Percentiles rank a stretch among this genome's conserved stretches.
These are phyloP conservation scores for Chanos chanos DNA, from an alignment of 2,797 vertebrate species.

Conservation along the genomic window DNA sequence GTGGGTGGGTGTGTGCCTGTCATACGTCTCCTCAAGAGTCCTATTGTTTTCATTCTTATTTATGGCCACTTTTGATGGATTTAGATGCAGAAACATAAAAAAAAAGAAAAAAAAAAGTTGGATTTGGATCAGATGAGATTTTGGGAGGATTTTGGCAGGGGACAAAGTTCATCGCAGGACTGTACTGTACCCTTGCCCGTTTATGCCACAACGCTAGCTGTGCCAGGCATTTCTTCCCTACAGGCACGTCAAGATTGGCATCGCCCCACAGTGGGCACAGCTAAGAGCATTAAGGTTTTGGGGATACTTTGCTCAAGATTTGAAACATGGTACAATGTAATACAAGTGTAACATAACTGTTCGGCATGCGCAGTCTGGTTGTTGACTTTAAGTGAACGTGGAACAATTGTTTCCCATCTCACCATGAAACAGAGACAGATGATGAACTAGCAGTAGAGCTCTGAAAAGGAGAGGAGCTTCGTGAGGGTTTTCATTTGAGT, in stretches of 20 bases:
- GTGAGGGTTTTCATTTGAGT: too few relatives aligned
- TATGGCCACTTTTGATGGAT: too few relatives aligned
- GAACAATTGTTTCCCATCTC: background rate
- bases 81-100: too few relatives aligned
- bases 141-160: too few relatives aligned
- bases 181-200: background rate
- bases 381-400: background rate
- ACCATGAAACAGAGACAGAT: background rate
- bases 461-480: too few relatives aligned
- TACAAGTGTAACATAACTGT: conserved; percentile 6
- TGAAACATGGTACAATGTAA: background rate
- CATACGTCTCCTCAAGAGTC: too few relatives aligned
- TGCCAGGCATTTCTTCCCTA: conserved; percentile 18
- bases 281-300: conserved; percentile 25
- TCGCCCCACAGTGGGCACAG: conserved; percentile 3
- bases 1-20: too few relatives aligned
- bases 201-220: conserved; percentile 2
- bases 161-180: conserved; percentile 16
- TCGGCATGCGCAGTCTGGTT: background rate
- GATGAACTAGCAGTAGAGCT: too few relatives aligned
- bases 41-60: too few relatives aligned
- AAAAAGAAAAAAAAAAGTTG: too few relatives aligned
- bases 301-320: conserved; percentile 20
- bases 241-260: conserved; percentile 19
- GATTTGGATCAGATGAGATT: too few relatives aligned